Evolutionary conservation across 2,888 invertebrate species (phyloP).

Genomic region (Serripes groenlandicus): DNA sequence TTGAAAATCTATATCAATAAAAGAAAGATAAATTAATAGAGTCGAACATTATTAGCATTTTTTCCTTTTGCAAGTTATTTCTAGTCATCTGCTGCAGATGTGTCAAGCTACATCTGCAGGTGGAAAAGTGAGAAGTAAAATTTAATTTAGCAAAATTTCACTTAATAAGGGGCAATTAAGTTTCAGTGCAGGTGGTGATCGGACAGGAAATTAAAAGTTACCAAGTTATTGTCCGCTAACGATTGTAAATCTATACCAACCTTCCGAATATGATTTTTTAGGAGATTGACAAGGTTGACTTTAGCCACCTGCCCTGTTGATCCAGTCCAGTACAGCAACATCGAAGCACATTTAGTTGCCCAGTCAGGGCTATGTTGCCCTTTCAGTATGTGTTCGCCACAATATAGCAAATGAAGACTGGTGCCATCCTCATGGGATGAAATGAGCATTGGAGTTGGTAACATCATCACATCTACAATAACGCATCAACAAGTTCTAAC

Average conservation of each 20-base stretch:
- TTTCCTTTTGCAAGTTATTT: not conserved
- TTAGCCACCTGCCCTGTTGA: constrained; percentile 56
- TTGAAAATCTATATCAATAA: no score
- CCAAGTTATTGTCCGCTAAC: no score
- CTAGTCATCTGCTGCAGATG: not conserved
- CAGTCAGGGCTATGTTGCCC: no score
- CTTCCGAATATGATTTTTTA: constrained; percentile 38
- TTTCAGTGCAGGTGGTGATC: not conserved
- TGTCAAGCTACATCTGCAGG: not conserved
- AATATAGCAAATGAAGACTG: constrained; percentile 56
- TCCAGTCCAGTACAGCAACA: constrained; percentile 57
- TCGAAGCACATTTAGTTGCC: not conserved
- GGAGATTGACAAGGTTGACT: constrained; percentile 42
- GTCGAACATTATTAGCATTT: no score
- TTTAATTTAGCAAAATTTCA: not conserved
- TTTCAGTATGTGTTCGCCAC: not conserved
- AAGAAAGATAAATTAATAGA: no score
- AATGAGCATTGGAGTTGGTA: constrained; percentile 54
- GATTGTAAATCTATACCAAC: constrained; percentile 34
- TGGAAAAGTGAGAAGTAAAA: not conserved
- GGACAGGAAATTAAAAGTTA: not conserved
- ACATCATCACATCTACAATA: constrained; percentile 25
- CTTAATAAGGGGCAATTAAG: not conserved
- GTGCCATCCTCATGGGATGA: constrained; percentile 56
- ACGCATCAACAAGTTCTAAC: no score